phyloP scores from a whole-genome alignment of 2,797 vertebrate species.

The Hephaestus fuliginosus region DNA sequence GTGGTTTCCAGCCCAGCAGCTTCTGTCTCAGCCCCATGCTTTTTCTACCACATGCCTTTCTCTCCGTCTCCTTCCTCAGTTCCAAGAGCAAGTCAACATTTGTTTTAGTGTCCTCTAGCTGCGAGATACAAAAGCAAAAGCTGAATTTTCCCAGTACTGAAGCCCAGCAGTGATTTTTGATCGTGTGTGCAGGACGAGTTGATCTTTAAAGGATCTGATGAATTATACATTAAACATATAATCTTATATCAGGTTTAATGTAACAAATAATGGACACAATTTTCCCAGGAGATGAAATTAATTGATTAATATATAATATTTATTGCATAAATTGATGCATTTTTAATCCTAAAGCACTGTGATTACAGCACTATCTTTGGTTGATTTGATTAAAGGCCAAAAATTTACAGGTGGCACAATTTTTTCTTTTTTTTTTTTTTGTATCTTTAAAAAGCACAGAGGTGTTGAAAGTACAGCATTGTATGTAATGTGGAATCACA shows the following conservation, averaged over 20 bases:
- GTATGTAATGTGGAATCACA: neutral
- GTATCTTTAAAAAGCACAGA: neutral
- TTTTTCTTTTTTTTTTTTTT: neutral
- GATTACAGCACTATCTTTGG: no score
- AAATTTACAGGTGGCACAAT: neutral
- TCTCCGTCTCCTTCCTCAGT: constrained; percentile 21
- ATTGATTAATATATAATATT: no score
- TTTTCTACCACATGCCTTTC: constrained; percentile 35
- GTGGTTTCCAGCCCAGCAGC: constrained; percentile 63
- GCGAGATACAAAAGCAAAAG: constrained; percentile 19
- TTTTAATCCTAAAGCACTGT: no score
- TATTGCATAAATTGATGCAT: no score
- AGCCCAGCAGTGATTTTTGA: constrained; percentile 14
- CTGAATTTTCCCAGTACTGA: constrained; percentile 7
- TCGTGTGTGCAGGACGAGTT: neutral
- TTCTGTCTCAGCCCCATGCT: constrained; percentile 46
- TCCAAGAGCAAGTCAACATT: constrained; percentile 60
- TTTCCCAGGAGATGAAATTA: neutral
- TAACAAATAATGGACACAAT: neutral
- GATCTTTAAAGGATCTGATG: neutral
- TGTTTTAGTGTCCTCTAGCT: constrained; percentile 46
- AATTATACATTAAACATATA: neutral
- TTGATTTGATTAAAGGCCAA: no score
- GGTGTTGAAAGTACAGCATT: neutral
- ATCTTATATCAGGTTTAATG: neutral